Base-by-base conservation (phyloP, 1,140 invertebrate species). In the Cephus cinctus region DNA sequence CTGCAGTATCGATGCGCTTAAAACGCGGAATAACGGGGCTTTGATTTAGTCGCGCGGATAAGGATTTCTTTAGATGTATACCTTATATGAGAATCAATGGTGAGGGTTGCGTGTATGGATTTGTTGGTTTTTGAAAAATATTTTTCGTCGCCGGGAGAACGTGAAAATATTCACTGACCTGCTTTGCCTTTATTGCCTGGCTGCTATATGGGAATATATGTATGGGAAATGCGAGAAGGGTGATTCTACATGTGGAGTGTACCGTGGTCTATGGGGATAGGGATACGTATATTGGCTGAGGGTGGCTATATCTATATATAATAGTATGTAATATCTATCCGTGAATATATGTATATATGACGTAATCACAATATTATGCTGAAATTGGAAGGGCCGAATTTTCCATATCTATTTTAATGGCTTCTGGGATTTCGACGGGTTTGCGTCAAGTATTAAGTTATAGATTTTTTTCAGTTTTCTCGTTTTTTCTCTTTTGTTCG, bases 301-400 rank as follows among this genome's bases (percentile, higher is more conserved):
- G 2, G 27, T 30, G 12, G 9, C 27, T 12, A 12, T 12, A 30
- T 30, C 11, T 30, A 11, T 30, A 30, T 30, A 4, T 30, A 30
- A 30, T 30, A 30, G n/a, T 38, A 30, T 34, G 43, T 18, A 44
- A 23, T 25, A 27, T 19, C 12, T 32, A 27, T 44, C 9, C 16
- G 22, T 27, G 20, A 35, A 35, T 51, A 27, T 41, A 38, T 44
- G 27, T 18, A 43, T 50, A 61, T 56, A 66, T 70, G 71, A 66
- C 68, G 69, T 67, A 73, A 73, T 74, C 69, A 71, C 64, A 70
- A 73, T 74, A 74, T 73, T 72, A 72, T 73, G 63, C 66, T 62
- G 64, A 65, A 71, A 70, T 74, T 70, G 69, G 67, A 66, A 67
- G 68, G 64, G 63, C 61, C 61, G 67, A 57, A 56, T 70, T 70